A percentile compares a stretch with the other conserved stretches of the same genome.
These are phyloP conservation scores for Gadus chalcogrammus DNA, from an alignment of 2,113 vertebrate genomes.

Conservation along the genomic window DNA sequence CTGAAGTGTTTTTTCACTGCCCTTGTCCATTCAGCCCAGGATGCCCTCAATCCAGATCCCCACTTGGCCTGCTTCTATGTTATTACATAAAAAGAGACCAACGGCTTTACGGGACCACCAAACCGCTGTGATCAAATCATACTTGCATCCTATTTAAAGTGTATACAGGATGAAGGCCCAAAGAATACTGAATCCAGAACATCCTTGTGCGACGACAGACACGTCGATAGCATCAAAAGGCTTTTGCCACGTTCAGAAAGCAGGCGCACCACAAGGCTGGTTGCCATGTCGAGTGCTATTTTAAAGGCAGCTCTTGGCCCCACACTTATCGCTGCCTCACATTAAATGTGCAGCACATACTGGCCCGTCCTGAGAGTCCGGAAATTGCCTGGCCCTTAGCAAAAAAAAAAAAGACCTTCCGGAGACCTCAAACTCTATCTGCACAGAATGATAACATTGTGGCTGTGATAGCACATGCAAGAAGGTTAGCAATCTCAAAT, in stretches of 20 bases:
- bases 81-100: background rate
- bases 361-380: background rate
- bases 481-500: background rate
- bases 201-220: constrained; percentile 7
- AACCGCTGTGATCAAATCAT: background rate
- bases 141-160: no score
- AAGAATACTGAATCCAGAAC: background rate
- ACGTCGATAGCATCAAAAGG: background rate
- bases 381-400: constrained; percentile 14
- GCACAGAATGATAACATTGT: constrained; percentile 22
- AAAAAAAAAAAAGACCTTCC: background rate
- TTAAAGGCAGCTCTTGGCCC: background rate
- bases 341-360: constrained; percentile 12
- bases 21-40: background rate
- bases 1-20: background rate
- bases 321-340: constrained; percentile 13
- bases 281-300: background rate
- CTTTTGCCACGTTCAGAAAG: background rate
- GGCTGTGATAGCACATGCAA: constrained; percentile 5
- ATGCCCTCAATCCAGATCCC: background rate
- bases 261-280: no score
- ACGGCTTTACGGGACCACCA: background rate
- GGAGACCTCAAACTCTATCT: constrained; percentile 14
- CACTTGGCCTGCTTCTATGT: background rate
- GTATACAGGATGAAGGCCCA: no score